Base-by-base conservation (phyloP, 1,140 invertebrate genomes). In the Lysiphlebus fabarum region DNA sequence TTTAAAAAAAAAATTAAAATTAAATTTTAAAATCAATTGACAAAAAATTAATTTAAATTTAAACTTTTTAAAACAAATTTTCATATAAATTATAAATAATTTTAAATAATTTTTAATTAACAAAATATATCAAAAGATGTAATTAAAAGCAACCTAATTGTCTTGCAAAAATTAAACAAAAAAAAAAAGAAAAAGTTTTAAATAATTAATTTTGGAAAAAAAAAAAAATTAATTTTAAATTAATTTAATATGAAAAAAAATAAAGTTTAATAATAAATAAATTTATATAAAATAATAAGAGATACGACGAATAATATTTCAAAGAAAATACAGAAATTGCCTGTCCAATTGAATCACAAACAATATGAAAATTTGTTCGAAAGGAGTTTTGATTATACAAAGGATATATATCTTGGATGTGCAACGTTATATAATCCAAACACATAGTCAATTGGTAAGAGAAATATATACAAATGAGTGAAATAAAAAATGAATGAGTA, bases 291-390 rank as follows among this genome's bases (percentile, higher is more conserved):
- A 14, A 48, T 51, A 51, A 38, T 48, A 58, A 53, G 48, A 60
- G 58, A 33, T 34, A 49, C 58, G 50, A 67, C 65, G 61, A 65
- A 70, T 67, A 68, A 71, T 70, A 73, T 76, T 74, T 68, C 68
- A 72, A 74, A 74, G 73, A 71, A 69, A 64, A 68, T 65, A 68
- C 65, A 72, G 70, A 74, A 76, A 76, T 77, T 75, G 71, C 72
- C 70, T 73, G 69, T 74, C 72, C 76, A 76, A 76, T 76, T 76
- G 76, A 78, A 78, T 78, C 71, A 69, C 74, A 77, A 76, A 78
- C 75, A 76, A 76, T 76, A 76, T 77, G 73, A 78, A 78, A 77
- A 78, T 77, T 76, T 76, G 72, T 76, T 76, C 71, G 67, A 75
- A 26, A 26, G 17, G 74, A 78, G 74, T 78, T 78, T 75, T 75